Evolutionary conservation across 2,888 invertebrate genomes (phyloP), one percentile per base, ranked within the genome.

Genomic region (Pomacea canaliculata): DNA sequence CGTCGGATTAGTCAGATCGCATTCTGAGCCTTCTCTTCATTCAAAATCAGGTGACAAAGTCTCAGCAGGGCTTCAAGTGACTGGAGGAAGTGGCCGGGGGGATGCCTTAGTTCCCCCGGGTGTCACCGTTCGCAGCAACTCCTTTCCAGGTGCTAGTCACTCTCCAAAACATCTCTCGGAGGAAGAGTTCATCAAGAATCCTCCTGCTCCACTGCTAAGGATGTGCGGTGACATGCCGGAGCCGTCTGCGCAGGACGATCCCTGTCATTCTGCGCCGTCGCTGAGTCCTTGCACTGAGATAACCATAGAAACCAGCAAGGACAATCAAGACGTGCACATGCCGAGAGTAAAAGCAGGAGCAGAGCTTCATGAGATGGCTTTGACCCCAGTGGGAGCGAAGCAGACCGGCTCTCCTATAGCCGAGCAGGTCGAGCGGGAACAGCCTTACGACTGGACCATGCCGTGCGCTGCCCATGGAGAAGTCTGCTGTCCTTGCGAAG

Each of bases 401-500:
- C 51, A 56, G 51, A 13, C 12, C 1, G 10, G 51, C 16, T 56
- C 51, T 0, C 7, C 51, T 56, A 4, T 8, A 0, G 51, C 12
- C 16, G 51, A 56, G 8, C 51, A 10, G 8, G 51, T 16, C 1
- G 68, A 73, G 16, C 56, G 27, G 19, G 74, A 74, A n/a, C 74
- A 62, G 63, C 69, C 68, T 59, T 60, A 67, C 10, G 68, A 74
- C 59, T 74, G 74, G 74, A 67, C 49, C 12, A 49, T 69, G 49
- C 74, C 74, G 16, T 74, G 74, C n/a, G 74, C 69, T 19, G 62
- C 63, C 10, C 74, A 74, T 23, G 74, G 74, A 4, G 60, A 59
- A 8, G 62, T 59, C 60, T 74, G 67, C 69, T 74, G 74, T 46
- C 27, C 68, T 51, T 74, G 74, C 48, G 74, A 74, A 60, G 69